Base-by-base conservation (phyloP, 2,113 vertebrate genomes). In the rat (Rattus norvegicus) region DNA sequence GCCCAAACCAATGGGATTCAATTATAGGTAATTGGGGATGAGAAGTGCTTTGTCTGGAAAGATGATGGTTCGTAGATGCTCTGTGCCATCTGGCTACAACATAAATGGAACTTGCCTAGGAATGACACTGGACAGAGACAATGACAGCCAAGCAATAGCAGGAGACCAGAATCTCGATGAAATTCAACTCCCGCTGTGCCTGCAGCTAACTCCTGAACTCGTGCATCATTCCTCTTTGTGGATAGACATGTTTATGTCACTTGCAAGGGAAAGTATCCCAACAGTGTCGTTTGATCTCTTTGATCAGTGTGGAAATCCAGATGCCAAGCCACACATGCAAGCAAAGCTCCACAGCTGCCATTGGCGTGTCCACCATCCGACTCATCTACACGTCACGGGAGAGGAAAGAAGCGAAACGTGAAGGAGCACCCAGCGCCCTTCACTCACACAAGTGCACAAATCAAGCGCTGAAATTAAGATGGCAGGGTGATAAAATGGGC, bases 381-480 rank as follows among this genome's bases (percentile, higher is more conserved):
- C 52, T 84, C 17, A 79, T 77, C 36, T 89, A 1, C 1, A n/a
- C 26, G 8, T 20, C 11, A 13, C 24, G 17, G 13, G 12, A 88
- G 30, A 83, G 20, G 36, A 88, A 91, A 59, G 33, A 89, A 24
- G 7, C 88, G 63, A 85, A 20, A 13, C 36, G 75, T 28, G 12
- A 39, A 43, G 63, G 63, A 94, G 76, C 7, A n/a, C 24, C 19
- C 49, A 88, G 61, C 65, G 87, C 77, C 56, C 81, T 90, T n/a
- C 49, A 72, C 63, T 90, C 63, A 65, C 8, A 59, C 20, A 87
- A 54, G 26, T 56, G 12, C 28, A 80, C 87, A 79, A 93, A 94
- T 59, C 84, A 96, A 97, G 43, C 59, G 80, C 69, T 70, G n/a
- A 96, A 96, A 93, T 67, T 81, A 93, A 96, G 95, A 80, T 76